Conservation (phyloP, 2,113 vertebrate genomes). For the Ctenomys sociabilis region DNA sequence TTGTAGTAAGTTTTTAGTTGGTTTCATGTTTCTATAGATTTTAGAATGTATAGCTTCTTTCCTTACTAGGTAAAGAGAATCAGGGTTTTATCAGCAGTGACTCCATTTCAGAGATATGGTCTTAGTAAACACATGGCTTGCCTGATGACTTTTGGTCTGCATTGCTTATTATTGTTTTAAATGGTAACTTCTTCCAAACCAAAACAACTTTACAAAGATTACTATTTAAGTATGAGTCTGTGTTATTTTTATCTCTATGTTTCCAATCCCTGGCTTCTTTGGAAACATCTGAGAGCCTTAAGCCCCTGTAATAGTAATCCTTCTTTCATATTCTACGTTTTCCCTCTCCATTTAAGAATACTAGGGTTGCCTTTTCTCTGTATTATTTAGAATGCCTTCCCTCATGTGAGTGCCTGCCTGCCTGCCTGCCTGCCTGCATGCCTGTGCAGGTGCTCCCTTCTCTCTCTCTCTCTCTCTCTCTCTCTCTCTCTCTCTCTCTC, state of each 20-base stretch:
- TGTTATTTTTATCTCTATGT: not conserved
- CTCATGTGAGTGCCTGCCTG: not conserved
- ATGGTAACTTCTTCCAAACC: not conserved
- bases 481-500: too few relatives aligned
- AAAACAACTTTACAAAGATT: constrained; percentile 10
- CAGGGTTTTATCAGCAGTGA: not conserved
- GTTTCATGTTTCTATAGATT: not conserved
- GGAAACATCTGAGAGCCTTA: not conserved
- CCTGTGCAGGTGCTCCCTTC: too few relatives aligned
- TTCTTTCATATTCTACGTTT: not conserved
- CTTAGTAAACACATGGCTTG: not conserved
- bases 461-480: too few relatives aligned
- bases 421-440: too few relatives aligned
- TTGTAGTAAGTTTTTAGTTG: not conserved
- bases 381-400: not conserved
- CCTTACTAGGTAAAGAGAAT: not conserved
- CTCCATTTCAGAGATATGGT: not conserved
- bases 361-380: not conserved
- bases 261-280: not conserved
- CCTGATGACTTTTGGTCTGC: not conserved
- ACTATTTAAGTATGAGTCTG: constrained; percentile 2
- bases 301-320: not conserved
- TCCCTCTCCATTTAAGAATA: not conserved
- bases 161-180: not conserved
- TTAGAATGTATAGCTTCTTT: not conserved